Percentiles rank a stretch among this genome's conserved stretches.
Evolutionary conservation across 2,113 vertebrate species (phyloP).

Genomic region (Oenanthe melanoleuca): DNA sequence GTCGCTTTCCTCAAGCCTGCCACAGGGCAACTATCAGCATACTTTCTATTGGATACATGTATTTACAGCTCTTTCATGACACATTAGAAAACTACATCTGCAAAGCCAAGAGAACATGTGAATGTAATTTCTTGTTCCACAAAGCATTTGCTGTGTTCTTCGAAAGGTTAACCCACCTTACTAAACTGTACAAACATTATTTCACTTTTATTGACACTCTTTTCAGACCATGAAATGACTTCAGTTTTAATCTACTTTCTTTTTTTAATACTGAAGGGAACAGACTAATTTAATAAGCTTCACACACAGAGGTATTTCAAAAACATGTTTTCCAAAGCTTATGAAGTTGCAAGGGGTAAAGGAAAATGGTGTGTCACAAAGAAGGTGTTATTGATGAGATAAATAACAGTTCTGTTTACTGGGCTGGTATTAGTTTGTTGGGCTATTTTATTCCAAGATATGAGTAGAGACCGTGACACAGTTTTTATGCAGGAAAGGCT

Average conservation of each 20-base stretch:
- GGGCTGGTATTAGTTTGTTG: background rate
- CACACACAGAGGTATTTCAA: conserved; percentile 43
- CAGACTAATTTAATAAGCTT: conserved; percentile 63
- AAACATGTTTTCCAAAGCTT: conserved; percentile 36
- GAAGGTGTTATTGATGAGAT: background rate
- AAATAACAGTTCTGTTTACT: background rate
- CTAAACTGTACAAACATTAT: conserved; percentile 63
- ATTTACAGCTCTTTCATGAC: background rate
- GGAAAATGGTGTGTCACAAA: background rate
- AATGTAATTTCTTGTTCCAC: conserved; percentile 15
- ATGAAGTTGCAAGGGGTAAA: conserved; percentile 2
- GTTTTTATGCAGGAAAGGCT: background rate
- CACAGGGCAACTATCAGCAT: background rate
- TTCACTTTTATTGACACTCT: conserved; percentile 56
- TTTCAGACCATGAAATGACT: conserved; percentile 73
- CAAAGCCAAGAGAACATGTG: background rate
- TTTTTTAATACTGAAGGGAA: background rate
- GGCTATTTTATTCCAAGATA: background rate
- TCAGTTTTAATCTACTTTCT: conserved; percentile 46
- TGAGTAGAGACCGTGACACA: background rate
- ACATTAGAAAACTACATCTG: background rate
- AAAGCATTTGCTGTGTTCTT: background rate
- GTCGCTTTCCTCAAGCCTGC: background rate
- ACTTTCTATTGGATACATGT: background rate
- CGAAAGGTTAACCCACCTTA: background rate